Conservation (phyloP, 2,797 vertebrate species). For the Sebastes flavidus region DNA sequence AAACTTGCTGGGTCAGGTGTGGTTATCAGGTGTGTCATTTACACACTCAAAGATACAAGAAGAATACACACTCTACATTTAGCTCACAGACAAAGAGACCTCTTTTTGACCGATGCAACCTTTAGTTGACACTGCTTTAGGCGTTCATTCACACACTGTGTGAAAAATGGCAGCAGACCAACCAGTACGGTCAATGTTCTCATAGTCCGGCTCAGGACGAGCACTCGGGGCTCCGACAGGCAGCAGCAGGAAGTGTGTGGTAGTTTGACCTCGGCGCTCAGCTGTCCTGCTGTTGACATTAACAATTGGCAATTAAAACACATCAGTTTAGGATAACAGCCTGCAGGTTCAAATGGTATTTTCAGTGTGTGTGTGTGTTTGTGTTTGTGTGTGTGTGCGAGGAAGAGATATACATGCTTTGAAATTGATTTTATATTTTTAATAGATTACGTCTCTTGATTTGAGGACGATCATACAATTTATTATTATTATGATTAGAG, state of each 20-base stretch:
- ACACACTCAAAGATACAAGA: conserved; percentile 12
- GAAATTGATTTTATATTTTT: not conserved
- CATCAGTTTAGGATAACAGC: conserved; percentile 15
- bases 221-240: conserved; percentile 32
- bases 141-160: not conserved
- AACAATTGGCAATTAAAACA: conserved; percentile 50
- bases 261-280: conserved; percentile 45
- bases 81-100: conserved; percentile 30
- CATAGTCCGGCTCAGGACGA: conserved; percentile 11
- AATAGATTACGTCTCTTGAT: not conserved
- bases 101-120: conserved; percentile 38
- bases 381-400: not conserved
- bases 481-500: not conserved
- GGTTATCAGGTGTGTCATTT: conserved; percentile 33
- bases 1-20: conserved; percentile 8
- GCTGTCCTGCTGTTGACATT: conserved; percentile 51
- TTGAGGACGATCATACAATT: not conserved
- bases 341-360: conserved; percentile 28
- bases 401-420: not conserved
- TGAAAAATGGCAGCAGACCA: conserved; percentile 43
- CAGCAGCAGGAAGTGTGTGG: conserved; percentile 35
- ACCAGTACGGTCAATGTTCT: conserved; percentile 17
- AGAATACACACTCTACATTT: conserved; percentile 16
- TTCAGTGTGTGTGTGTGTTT: not conserved
- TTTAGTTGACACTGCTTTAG: conserved; percentile 24